Base-by-base conservation (phyloP, 92 coral and sea anemone species). In the Desmophyllum pertusum region DNA sequence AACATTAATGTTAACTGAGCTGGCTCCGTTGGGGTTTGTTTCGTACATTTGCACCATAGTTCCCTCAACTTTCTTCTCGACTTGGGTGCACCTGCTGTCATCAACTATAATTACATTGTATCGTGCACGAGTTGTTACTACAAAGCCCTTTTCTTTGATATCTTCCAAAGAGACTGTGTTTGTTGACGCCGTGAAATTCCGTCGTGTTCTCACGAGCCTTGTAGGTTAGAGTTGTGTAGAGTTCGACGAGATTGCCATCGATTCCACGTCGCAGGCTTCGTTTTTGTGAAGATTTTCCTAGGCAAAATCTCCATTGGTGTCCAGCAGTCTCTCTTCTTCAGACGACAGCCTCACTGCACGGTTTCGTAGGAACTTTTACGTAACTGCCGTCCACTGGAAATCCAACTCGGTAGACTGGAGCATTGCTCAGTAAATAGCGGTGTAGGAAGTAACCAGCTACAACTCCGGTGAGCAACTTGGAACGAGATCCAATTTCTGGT, bases 341-440 rank as follows among this genome's bases (percentile, higher is more conserved):
- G 21, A 81, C 5, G 41, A 40, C 38, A 81, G 5, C 52, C 86
- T 81, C 33, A 81, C 59, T 7, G 86, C 86, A 42, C 86, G 78
- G 27, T 70, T 43, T n/a, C 0, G 35, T 39, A 36, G 86, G 79
- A 36, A 81, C 35, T 39, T 43, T 7, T 13, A 53, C 57, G 36
- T 70, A 71, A 17, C 69, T 18, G 2, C 78, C 53, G 86, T 70
- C 36, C 86, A 81, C 66, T 41, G 86, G 86, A 37, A 66, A 81
- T 53, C 77, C 85, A 3, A 15, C 19, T 1, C 85, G 65, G 33
- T 81, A 81, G 17, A 81, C 77, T 21, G 77, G 85, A 8, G 85
- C 85, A 50, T 37, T 68, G 18, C 18, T 27, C 1, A 70, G 48
- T 7, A n/a, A 10, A 29, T 68, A 36, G 18, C 85, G 76, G 13